Conservation (phyloP, 2,113 vertebrate species). For the Bubo scandiacus region DNA sequence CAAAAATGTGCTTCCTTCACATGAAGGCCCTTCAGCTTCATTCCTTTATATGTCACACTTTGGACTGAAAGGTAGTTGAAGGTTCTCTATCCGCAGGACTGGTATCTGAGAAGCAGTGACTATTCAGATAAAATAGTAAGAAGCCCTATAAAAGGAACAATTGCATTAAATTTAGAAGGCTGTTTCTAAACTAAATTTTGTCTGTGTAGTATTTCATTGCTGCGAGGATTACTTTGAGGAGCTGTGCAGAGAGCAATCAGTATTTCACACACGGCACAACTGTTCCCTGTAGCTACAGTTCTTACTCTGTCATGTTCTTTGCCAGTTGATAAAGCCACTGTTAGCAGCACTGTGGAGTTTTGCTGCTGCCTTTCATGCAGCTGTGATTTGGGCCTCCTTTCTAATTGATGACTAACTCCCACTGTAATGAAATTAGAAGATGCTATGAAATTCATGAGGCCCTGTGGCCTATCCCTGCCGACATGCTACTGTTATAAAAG, state of each 20-base stretch:
- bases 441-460: slow-evolving; percentile 31
- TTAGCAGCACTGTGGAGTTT: background rate
- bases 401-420: slow-evolving; percentile 57
- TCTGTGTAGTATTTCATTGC: background rate
- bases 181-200: background rate
- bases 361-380: slow-evolving; percentile 35
- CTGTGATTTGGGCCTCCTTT: slow-evolving; percentile 44
- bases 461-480: background rate
- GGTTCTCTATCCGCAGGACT: background rate
- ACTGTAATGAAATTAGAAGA: slow-evolving; percentile 58
- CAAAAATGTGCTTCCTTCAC: background rate
- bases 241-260: background rate
- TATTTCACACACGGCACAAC: background rate
- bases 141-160: background rate
- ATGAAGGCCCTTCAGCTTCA: background rate
- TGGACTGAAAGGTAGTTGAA: background rate
- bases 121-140: background rate
- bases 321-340: background rate
- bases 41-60: background rate
- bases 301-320: background rate
- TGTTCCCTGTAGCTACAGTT: background rate
- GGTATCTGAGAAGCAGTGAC: background rate
- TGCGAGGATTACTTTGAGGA: background rate
- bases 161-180: background rate
- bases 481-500: background rate